Percentiles rank a stretch among this genome's conserved stretches.
phyloP scores from a whole-genome alignment of 2,888 invertebrate species.

The Ligdia adustata region DNA sequence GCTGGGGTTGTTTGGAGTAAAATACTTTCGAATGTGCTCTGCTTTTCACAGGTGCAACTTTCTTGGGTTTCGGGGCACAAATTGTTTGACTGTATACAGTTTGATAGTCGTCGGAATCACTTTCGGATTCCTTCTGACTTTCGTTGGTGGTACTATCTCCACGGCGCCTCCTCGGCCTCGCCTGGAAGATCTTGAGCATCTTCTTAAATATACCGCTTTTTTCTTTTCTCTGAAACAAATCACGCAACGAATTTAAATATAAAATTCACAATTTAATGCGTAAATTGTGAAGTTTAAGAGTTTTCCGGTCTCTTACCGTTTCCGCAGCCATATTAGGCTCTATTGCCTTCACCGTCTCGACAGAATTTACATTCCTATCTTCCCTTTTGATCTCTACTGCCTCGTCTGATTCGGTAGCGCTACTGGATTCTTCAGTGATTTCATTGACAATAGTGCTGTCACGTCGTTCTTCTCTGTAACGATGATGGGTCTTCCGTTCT shows the following conservation, averaged over 20 bases:
- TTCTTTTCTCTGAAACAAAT: conserved; percentile 35
- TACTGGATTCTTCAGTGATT: conserved; percentile 37
- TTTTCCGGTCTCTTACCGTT: conserved; percentile 33
- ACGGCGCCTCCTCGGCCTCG: conserved; percentile 39
- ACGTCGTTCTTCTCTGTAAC: conserved; percentile 10
- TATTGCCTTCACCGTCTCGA: not conserved
- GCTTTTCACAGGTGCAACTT: conserved; percentile 13
- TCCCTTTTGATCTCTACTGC: conserved; percentile 13
- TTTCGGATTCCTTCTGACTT: conserved; percentile 36
- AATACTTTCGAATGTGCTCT: conserved; percentile 48
- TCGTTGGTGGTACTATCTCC: conserved; percentile 16
- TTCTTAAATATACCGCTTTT: conserved; percentile 57
- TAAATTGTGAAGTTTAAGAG: too few relatives aligned
- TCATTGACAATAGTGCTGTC: conserved; percentile 23
- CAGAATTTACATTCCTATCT: conserved; percentile 14
- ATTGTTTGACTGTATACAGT: conserved; percentile 59
- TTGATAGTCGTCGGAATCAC: conserved; percentile 60
- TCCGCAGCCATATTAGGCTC: conserved; percentile 14
- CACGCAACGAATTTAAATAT: not conserved
- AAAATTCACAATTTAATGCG: too few relatives aligned
- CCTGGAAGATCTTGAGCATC: conserved; percentile 59
- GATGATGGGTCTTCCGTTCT: conserved; percentile 13
- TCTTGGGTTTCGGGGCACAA: conserved; percentile 22
- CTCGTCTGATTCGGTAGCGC: conserved; percentile 39
- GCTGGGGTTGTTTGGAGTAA: conserved; percentile 27